Base-by-base conservation (phyloP, 2,888 invertebrate species). In the Rhagonycha fulva region DNA sequence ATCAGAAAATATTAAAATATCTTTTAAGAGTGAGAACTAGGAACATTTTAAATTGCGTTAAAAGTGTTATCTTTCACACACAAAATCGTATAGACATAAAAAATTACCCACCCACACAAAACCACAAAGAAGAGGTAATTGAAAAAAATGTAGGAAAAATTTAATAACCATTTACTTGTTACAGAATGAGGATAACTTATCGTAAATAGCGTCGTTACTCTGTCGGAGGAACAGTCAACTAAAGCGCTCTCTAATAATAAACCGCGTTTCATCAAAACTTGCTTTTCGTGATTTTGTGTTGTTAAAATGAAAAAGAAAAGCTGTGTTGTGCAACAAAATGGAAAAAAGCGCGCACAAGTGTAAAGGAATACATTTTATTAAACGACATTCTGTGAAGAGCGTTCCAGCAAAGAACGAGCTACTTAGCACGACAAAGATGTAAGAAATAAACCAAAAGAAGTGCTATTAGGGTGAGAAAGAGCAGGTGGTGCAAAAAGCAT, bases 361-460 rank as follows among this genome's bases (percentile, higher is more conserved):
- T 70, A 72, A 76, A 79, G 81, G 77, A 62, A 75, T 81, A 82
- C 82, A 82, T 84, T 84, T 84, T 84, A 85, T 84, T 83, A 84
- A 84, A 84, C 84, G 84, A 84, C 84, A 82, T 83, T 84, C 84
- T 83, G 84, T 84, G 82, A 78, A 79, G 78, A 75, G 78, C 77
- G 70, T 80, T 79, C 73, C 77, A 75, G 79, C 74, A 77, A 76
- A 81, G 78, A 80, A 82, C 81, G 82, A 82, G 83, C 83, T 82
- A 83, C 82, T 83, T 83, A 81, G 80, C 79, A 74, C 79, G 79
- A 82, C 81, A 84, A 83, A 83, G 82, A 82, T 79, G 79, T 77
- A 72, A 77, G 76, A 76, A 80, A 81, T 80, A 78, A 80, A 80
- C 80, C 76, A 75, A 77, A 83, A 83, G 82, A 83, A 82, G 80